Evolutionary conservation across 2,797 vertebrate species (phyloP).

Genomic region (Hylomyscus alleni): DNA sequence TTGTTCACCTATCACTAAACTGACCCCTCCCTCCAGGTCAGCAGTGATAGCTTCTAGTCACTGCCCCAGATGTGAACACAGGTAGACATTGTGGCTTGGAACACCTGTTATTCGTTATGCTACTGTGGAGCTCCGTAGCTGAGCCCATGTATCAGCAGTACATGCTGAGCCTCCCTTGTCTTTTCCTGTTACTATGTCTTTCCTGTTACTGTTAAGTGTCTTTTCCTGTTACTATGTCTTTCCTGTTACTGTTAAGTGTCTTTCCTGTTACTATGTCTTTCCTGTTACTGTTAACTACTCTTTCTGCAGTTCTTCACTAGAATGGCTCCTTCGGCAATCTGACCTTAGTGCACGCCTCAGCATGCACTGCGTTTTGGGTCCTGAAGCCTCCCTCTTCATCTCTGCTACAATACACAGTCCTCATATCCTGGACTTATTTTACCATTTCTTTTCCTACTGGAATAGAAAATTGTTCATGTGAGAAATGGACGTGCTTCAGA

Average conservation of each 20-base stretch:
- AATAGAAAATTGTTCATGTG: not conserved
- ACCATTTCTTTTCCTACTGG: conserved; percentile 19
- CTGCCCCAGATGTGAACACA: not conserved
- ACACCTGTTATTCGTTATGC: not conserved
- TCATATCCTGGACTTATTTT: not conserved
- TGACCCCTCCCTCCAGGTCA: not conserved
- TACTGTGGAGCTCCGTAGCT: not conserved
- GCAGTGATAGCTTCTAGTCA: not conserved
- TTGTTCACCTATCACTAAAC: not conserved
- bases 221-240: too few relatives aligned
- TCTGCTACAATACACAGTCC: not conserved
- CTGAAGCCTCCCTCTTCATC: not conserved
- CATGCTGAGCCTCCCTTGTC: not conserved
- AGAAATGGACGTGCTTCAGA: conserved; percentile 40
- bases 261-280: conserved; percentile 11
- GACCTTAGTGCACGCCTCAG: not conserved
- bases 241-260: not conserved
- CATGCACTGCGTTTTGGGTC: not conserved
- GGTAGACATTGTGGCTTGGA: too few relatives aligned
- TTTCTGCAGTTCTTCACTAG: conserved; percentile 13
- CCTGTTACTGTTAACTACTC: not conserved
- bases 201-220: not conserved
- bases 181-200: conserved; percentile 16
- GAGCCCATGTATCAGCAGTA: not conserved
- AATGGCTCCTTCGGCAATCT: not conserved